Evolutionary conservation across 2,888 invertebrate species (phyloP).

Genomic region (Nephrotoma guestfalica): DNA sequence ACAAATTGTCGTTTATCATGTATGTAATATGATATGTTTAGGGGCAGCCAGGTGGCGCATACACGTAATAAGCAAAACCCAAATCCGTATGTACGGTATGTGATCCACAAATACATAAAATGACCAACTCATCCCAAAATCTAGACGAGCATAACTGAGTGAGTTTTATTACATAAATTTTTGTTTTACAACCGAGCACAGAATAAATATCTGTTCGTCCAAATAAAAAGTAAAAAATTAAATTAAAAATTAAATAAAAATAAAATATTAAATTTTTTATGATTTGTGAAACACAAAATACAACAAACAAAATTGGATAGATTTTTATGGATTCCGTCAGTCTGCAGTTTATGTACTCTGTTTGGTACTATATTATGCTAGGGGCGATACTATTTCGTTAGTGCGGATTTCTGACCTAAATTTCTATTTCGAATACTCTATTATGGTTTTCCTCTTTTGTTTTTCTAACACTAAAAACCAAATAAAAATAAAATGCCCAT

Average conservation of each 20-base stretch:
- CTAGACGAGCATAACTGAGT: background rate
- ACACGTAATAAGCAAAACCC: too few relatives aligned
- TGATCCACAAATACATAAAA: background rate
- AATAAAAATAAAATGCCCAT: background rate
- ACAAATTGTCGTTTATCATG: background rate
- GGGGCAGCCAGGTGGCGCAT: background rate
- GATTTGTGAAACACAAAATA: background rate
- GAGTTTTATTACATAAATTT: background rate
- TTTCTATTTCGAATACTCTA: background rate
- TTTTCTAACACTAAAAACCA: background rate
- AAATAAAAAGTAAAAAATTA: background rate
- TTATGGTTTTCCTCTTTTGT: background rate
- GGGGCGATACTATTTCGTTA: background rate
- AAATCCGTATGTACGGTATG: background rate
- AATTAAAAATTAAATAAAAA: background rate
- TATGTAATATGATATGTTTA: background rate
- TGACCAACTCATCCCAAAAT: background rate
- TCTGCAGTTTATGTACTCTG: background rate
- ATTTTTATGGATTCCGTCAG: background rate
- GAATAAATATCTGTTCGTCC: background rate
- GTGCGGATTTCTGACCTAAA: background rate
- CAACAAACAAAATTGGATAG: background rate
- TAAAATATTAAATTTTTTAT: background rate
- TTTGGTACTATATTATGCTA: too few relatives aligned
- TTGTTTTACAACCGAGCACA: background rate